Base-by-base conservation (phyloP, 2,888 invertebrate genomes). In the Drosophila dives region DNA sequence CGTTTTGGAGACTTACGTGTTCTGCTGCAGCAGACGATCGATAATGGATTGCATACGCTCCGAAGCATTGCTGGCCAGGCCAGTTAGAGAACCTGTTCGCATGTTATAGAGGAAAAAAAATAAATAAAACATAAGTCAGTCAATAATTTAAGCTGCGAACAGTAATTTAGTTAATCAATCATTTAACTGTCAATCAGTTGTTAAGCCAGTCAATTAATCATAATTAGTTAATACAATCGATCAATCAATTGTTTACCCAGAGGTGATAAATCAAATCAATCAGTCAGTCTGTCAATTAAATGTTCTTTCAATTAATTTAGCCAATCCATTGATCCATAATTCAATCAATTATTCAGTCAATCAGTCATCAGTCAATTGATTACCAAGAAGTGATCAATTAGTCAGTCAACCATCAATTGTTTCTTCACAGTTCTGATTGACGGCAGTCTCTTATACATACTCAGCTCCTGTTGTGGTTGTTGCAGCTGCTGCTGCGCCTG, bases 11-110 rank as follows among this genome's bases (percentile, higher is more conserved):
- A 82, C 92, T 81, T 77, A 92, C 92, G 80, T 76, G 81, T 92
- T 92, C 62, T 92, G 92, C 26, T 82, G 65, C 32, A 90, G 59
- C 23, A 92, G 49, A 38, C 90, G 90, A 74, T 92, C 91, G 45
- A 92, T 92, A n/a, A 92, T 92, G 17, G 85, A 77, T 64, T 92
- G 92, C 62, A 92, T 64, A 45, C 89, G 91, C 20, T 86, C 90
- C 2, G 91, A 91, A n/a, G 90, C 89, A 67, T 89, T 86, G 59
- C 80, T 76, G 15, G 91, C 84, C 48, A 92, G 74, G 12, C 89
- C 91, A 0, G 83, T 81, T 0, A 92, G 61, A 15, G 92, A 90
- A 60, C 81, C 91, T 90, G 62, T 55, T n/a, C 3, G 12, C 10
- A 29, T 15, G 2, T 23, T 45, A 15, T 8, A 15, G 48, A 23